These are phyloP conservation scores for Plectrocnemia conspersa DNA, from an alignment of 1,140 invertebrate genomes.

Conservation along the genomic window DNA sequence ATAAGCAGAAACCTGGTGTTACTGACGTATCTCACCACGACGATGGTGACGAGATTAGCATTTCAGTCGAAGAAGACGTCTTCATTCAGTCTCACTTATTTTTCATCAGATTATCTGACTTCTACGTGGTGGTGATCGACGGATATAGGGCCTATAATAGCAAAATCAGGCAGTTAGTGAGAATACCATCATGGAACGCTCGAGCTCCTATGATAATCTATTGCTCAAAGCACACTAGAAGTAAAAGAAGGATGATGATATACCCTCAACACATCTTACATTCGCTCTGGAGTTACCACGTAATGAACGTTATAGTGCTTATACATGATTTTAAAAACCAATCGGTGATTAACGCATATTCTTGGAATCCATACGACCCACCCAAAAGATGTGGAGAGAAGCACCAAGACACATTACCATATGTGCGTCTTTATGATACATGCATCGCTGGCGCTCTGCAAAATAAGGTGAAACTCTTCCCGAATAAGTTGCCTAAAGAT, in stretches of 20 bases:
- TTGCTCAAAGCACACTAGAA: conserved; percentile 3
- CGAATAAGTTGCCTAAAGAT: conserved; percentile 29
- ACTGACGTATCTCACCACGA: conserved; percentile 12
- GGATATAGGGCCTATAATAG: conserved; percentile 30
- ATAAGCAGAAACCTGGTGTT: not conserved
- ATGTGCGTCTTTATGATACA: conserved; percentile 15
- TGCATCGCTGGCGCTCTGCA: conserved; percentile 19
- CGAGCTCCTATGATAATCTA: conserved; percentile 29
- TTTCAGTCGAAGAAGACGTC: conserved; percentile 18
- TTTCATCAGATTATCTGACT: conserved; percentile 28
- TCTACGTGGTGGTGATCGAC: conserved; percentile 30
- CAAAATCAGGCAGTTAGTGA: conserved; percentile 28
- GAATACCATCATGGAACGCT: conserved; percentile 31
- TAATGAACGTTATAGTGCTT: conserved; percentile 27
- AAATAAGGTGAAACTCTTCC: conserved; percentile 15
- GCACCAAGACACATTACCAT: conserved; percentile 18
- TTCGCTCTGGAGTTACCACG: conserved; percentile 28
- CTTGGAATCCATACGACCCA: conserved; percentile 34
- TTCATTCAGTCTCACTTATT: conserved; percentile 30
- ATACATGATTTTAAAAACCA: conserved; percentile 26
- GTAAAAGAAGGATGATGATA: conserved; percentile 21
- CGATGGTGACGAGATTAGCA: conserved; percentile 19
- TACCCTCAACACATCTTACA: conserved; percentile 26
- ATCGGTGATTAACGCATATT: conserved; percentile 27
- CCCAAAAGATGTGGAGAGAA: conserved; percentile 33